Conservation (phyloP, 2,797 vertebrate genomes). For the Semaprochilodus insignis region DNA sequence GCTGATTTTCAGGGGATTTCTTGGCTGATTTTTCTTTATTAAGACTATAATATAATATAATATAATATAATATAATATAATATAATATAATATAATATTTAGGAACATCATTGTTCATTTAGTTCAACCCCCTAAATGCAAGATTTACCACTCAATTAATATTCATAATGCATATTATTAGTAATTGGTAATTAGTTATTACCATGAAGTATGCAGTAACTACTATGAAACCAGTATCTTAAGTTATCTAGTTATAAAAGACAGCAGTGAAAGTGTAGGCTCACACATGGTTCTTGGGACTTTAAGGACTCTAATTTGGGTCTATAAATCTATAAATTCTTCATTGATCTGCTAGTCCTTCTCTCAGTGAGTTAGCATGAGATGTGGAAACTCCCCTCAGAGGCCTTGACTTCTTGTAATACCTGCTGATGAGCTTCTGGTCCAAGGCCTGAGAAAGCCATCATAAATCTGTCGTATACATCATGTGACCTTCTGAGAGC, state of each 20-base stretch:
- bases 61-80: too few relatives aligned
- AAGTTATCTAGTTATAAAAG: neutral
- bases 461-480: conserved; percentile 74
- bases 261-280: neutral
- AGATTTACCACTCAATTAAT: too few relatives aligned
- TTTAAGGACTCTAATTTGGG: neutral
- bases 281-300: neutral
- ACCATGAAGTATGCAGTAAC: too few relatives aligned
- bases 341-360: neutral
- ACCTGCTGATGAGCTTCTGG: conserved; percentile 73
- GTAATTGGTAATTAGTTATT: too few relatives aligned
- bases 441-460: conserved; percentile 68
- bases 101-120: too few relatives aligned
- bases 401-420: conserved; percentile 56
- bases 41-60: too few relatives aligned
- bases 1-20: neutral
- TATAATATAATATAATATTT: too few relatives aligned
- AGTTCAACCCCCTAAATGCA: too few relatives aligned
- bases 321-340: neutral
- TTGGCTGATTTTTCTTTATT: too few relatives aligned
- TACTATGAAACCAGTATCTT: too few relatives aligned
- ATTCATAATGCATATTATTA: too few relatives aligned
- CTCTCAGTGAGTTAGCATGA: neutral
- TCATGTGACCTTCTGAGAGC: conserved; percentile 71
- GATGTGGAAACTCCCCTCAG: neutral